Evolutionary conservation across 2,797 vertebrate species (phyloP), one percentile per base, ranked within the genome.

Genomic region (Macropus fuliginosus): DNA sequence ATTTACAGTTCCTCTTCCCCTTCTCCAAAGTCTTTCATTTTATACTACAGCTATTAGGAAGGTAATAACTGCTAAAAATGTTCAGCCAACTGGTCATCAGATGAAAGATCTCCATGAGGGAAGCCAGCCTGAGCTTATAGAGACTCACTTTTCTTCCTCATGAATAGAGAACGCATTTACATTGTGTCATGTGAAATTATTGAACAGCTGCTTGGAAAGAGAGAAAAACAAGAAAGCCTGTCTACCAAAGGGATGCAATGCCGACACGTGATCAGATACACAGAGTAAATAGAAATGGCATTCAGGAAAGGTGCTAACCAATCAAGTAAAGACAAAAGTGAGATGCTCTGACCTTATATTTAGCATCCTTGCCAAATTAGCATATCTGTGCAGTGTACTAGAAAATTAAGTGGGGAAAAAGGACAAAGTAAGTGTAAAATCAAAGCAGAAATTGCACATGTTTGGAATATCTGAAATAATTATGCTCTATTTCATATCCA

Each of bases 111-210:
- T 98, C 96, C 95, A 96, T 0, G 0, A 96, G 95, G 59, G 97
- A 98, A 98, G 98, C 97, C 98, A 98, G 97, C 97, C 95, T 40
- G 90, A 98, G 96, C 98, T 98, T 96, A 98, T 94, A 95, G 89
- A 94, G 93, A 97, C 95, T 98, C 90, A 90, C 97, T 98, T 98
- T 97, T 96, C 92, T 98, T 97, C 92, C 97, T 98, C 95, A 95
- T 98, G 97, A 98, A 98, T 97, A 95, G 97, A 97, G 98, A 98
- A 98, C 98, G 91, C 95, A 98, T 98, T 98, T 98, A 98, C 98
- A 98, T 98, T 98, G 97, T 98, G 96, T 97, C 97, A 97, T 98
- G 94, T 97, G 98, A 98, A 99, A 98, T 98, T 98, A 98, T 98
- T 96, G 98, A 98, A 98, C 98, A 98, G 98, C 98, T 98, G 98